These are phyloP conservation scores for Amblyornis subalaris DNA, from an alignment of 2,113 vertebrate species.

Conservation along the genomic window DNA sequence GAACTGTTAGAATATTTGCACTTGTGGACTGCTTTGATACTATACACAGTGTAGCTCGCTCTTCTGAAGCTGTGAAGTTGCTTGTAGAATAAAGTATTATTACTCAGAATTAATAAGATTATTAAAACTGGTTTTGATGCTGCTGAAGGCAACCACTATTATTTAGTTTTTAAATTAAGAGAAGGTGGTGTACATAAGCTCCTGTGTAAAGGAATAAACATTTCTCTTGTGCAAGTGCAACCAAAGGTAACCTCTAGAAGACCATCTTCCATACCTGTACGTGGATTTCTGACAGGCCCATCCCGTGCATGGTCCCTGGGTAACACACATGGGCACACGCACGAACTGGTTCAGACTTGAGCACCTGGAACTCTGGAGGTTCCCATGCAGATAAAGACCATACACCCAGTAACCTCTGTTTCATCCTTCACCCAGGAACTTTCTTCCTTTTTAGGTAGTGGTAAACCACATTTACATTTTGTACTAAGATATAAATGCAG, in stretches of 20 bases:
- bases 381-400: not conserved
- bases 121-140: not conserved
- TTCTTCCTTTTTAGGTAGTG: not conserved
- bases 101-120: not conserved
- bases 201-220: not conserved
- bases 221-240: not conserved
- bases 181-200: not conserved
- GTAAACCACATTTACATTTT: not conserved
- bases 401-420: not conserved
- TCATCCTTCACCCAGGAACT: not conserved
- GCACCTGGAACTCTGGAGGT: not conserved
- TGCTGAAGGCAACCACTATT: not conserved
- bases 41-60: not conserved
- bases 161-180: not conserved
- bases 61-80: not conserved
- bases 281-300: not conserved
- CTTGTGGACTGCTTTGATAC: not conserved
- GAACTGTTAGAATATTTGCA: not conserved
- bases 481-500: not conserved
- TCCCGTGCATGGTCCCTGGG: not conserved
- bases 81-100: not conserved
- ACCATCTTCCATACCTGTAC: fast-evolving
- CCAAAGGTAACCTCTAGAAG: not conserved
- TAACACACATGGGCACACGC: not conserved
- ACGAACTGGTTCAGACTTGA: not conserved